Evolutionary conservation across 2,888 invertebrate species (phyloP).

Genomic region (Drosophila rellima): DNA sequence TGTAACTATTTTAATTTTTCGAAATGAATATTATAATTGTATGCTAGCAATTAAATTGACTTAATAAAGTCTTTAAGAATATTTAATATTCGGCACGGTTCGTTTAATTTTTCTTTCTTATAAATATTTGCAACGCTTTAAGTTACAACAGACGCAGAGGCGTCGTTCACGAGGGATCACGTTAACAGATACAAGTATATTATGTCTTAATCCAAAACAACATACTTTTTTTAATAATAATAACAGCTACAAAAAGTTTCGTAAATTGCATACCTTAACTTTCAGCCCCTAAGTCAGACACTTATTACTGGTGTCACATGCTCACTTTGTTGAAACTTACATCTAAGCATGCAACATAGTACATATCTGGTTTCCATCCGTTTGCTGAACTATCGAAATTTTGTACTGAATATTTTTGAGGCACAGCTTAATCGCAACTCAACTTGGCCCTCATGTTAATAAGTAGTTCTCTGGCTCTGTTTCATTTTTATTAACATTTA

Average conservation of each 20-base stretch:
- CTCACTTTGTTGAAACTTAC: constrained; percentile 52
- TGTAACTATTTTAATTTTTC: too few relatives aligned
- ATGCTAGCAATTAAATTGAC: neutral
- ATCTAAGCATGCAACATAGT: constrained; percentile 61
- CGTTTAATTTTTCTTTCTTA: neutral
- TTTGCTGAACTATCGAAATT: constrained; percentile 35
- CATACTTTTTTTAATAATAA: neutral
- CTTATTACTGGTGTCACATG: constrained; percentile 61
- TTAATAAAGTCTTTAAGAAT: constrained; percentile 7
- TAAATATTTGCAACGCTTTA: constrained; percentile 42
- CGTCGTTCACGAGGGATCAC: neutral
- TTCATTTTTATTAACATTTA: neutral
- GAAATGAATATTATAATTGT: neutral
- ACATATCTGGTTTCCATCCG: constrained; percentile 34
- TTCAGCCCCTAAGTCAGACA: constrained; percentile 39
- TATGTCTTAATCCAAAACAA: neutral
- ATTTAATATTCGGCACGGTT: constrained; percentile 16
- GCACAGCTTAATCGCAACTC: neutral
- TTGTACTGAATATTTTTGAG: constrained; percentile 25
- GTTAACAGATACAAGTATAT: neutral
- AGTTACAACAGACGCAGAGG: constrained; percentile 43
- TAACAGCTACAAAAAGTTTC: neutral
- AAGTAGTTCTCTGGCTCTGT: constrained; percentile 3
- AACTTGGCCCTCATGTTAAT: constrained; percentile 18
- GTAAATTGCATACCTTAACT: neutral